phyloP scores from a whole-genome alignment of 2,888 invertebrate species.

The Ypsolopha sequella region DNA sequence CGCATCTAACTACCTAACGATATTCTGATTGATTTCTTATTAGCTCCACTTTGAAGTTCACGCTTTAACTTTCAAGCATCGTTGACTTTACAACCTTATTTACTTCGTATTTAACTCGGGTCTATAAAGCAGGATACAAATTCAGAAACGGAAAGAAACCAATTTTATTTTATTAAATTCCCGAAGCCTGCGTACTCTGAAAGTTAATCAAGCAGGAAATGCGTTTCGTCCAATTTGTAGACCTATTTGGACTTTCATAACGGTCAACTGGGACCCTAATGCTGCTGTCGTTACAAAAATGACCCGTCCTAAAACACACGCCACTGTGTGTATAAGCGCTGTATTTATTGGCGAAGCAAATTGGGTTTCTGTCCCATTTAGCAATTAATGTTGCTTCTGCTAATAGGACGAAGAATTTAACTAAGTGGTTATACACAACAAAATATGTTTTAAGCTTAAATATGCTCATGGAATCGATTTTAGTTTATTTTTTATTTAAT shows the following conservation, averaged over 20 bases:
- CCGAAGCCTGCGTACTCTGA: conserved; percentile 28
- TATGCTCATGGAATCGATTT: background rate
- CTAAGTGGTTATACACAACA: no score
- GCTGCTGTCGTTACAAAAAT: conserved; percentile 29
- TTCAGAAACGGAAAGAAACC: conserved; percentile 22
- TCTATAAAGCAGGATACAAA: background rate
- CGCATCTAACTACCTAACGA: no score
- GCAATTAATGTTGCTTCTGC: no score
- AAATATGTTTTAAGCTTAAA: no score
- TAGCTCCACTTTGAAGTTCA: background rate
- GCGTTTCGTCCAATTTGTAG: conserved; percentile 51
- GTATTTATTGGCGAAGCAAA: background rate
- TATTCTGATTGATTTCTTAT: no score
- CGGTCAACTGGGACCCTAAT: conserved; percentile 37
- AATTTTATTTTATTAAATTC: conserved; percentile 17
- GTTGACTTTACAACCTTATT: background rate
- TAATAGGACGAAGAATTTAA: no score
- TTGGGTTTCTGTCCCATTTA: background rate
- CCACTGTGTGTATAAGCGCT: background rate
- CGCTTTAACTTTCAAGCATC: background rate
- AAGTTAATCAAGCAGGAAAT: conserved; percentile 52
- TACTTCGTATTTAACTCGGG: background rate
- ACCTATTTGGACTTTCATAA: conserved; percentile 51
- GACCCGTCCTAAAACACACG: background rate
- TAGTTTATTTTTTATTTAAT: no score